phyloP scores from a whole-genome alignment of 2,797 vertebrate genomes.

The Coregonus suidteri region DNA sequence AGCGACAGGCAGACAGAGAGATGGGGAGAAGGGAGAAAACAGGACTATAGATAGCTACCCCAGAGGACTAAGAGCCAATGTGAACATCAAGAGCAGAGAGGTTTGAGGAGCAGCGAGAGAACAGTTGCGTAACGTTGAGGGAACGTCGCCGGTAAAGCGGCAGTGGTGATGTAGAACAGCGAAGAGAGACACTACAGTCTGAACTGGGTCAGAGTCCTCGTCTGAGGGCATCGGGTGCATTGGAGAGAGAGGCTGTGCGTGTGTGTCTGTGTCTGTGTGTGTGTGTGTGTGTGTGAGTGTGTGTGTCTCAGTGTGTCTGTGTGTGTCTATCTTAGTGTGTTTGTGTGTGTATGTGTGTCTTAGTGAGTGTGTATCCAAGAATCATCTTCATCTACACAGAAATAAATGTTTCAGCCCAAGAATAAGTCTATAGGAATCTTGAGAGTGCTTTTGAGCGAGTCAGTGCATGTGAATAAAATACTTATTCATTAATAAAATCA shows the following conservation, averaged over 20 bases:
- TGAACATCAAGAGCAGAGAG: background rate
- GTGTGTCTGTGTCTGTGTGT: background rate
- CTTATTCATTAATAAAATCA: too few species aligned
- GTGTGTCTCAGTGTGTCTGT: too few species aligned
- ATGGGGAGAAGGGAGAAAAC: background rate
- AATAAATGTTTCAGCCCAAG: too few species aligned
- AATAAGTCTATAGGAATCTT: too few species aligned
- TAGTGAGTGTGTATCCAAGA: too few species aligned
- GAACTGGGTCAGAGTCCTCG: conserved; percentile 5
- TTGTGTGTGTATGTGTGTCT: too few species aligned
- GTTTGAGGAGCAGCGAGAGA: background rate
- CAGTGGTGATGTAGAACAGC: background rate
- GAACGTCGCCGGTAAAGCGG: background rate
- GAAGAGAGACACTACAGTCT: background rate
- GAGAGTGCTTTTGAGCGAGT: too few species aligned
- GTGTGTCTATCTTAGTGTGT: too few species aligned
- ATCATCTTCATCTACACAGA: too few species aligned
- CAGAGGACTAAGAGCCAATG: background rate
- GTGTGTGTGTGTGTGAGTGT: too few species aligned
- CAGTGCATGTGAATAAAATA: too few species aligned
- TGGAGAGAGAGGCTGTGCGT: background rate
- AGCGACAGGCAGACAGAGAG: too few species aligned
- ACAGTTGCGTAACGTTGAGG: background rate
- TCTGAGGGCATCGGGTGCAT: background rate
- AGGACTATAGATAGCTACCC: background rate